Base-by-base conservation (phyloP, 2,888 invertebrate genomes). In the Drosophila bunnanda region DNA sequence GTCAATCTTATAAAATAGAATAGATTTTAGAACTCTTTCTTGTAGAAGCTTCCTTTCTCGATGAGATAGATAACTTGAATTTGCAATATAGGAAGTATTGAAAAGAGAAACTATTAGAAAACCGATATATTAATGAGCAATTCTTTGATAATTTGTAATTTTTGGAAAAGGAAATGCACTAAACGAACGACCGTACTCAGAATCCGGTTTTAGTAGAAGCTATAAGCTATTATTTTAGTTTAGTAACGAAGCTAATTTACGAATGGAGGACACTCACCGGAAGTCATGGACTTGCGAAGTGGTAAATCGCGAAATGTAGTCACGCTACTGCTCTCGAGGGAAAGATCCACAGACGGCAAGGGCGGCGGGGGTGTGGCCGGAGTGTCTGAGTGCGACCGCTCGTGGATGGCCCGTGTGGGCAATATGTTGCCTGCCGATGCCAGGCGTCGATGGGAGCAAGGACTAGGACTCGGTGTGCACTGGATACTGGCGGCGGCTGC, bases 241-340 rank as follows among this genome's bases (percentile, higher is more conserved):
- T 22, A 46, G 38, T 15, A 30, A 38, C 50, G 22, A 2, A 48
- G 30, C 34, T 25, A 36, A 34, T 9, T 3, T 15, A n/a, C 13
- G 17, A n/a, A 17, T 20, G 6, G 22, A n/a, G 10, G 32, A 2
- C 32, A 83, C 92, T 90, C 91, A 95, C 95, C 95, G 88, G 95
- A 95, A 72, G 95, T 95, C 74, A 95, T 92, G 54, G 97, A 97
- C 93, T 98, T 98, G 81, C 97, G 94, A 82, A 97, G 93, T 75
- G 97, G 97, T 93, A 98, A 94, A 93, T 97, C 97, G 90, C 97
- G 97, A 88, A 98, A 95, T 72, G 97, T 97, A 60, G 98, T 97
- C 76, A 98, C 98, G 92, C 98, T 98, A 92, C 98, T 98, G 93
- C 98, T 98, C 93, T 98, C 98, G 36, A 97, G 97, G 62, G 97